phyloP scores from a whole-genome alignment of 2,888 invertebrate species.

The Ophion costatus region DNA sequence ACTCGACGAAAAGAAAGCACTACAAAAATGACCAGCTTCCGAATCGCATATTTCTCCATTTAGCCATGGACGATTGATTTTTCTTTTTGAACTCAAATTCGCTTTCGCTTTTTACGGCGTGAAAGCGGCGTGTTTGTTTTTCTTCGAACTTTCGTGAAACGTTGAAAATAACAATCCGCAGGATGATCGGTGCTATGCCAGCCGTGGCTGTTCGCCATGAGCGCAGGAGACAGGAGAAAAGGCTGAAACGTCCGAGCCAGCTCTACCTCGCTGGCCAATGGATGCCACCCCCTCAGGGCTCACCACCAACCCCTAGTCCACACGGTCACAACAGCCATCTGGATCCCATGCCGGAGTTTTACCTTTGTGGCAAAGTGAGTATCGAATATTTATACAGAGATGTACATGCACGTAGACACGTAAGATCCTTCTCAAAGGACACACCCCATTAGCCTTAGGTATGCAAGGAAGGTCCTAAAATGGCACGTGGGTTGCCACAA shows the following conservation, averaged over 20 bases:
- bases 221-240: constrained; percentile 90
- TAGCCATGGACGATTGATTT: not conserved
- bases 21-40: not conserved
- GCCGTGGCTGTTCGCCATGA: constrained; percentile 94
- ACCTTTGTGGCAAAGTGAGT: constrained; percentile 89
- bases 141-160: not conserved
- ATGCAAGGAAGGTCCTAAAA: constrained; percentile 16
- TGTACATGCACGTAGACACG: too few relatives aligned
- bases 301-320: constrained; percentile 87
- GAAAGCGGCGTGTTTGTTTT: not conserved
- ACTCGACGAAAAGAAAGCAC: not conserved
- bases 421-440: not conserved
- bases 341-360: constrained; percentile 87
- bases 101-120: not conserved
- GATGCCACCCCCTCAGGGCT: constrained; percentile 86
- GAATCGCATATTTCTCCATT: not conserved
- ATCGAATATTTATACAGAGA: constrained; percentile 15
- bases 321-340: constrained; percentile 85
- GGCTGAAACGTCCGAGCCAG: constrained; percentile 86
- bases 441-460: constrained; percentile 38
- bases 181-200: constrained; percentile 95
- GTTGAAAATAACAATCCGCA: constrained; percentile 73
- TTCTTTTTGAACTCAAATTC: not conserved
- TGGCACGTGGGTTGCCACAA: not conserved
- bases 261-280: constrained; percentile 88